phyloP scores from a whole-genome alignment of 2,888 invertebrate genomes.

The Stegana nigrithorax region DNA sequence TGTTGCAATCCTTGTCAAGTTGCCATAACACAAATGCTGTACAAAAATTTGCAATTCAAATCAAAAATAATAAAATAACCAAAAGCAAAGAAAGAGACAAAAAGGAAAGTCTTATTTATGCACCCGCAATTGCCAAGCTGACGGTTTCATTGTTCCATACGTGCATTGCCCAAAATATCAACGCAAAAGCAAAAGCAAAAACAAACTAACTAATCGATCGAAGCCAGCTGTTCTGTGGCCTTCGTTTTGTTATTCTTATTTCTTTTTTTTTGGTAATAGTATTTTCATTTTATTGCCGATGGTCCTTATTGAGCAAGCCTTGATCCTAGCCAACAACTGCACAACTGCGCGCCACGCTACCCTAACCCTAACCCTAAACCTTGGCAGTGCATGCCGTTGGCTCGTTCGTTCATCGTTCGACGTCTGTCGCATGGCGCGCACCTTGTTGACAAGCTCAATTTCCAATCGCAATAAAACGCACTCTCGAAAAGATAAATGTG shows the following conservation, averaged over 20 bases:
- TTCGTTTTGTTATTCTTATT: not conserved
- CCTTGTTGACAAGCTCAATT: slow-evolving; percentile 60
- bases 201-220: not conserved
- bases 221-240: slow-evolving; percentile 43
- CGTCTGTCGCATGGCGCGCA: slow-evolving; percentile 37
- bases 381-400: no score
- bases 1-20: not conserved
- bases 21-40: not conserved
- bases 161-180: slow-evolving; percentile 46
- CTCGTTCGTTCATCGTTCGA: slow-evolving; percentile 41
- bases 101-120: slow-evolving; percentile 61
- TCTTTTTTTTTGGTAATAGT: not conserved
- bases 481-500: slow-evolving; percentile 60
- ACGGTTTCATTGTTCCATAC: slow-evolving; percentile 64
- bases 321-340: slow-evolving; percentile 16
- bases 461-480: slow-evolving; percentile 62
- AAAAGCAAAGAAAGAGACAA: no score
- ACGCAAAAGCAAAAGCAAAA: not conserved
- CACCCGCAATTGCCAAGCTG: slow-evolving; percentile 52
- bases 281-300: slow-evolving; percentile 9
- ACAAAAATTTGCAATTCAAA: slow-evolving; percentile 53
- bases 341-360: not conserved
- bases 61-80: slow-evolving; percentile 35
- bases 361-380: no score
- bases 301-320: slow-evolving; percentile 21